Evolutionary conservation across 2,797 vertebrate species (phyloP), one percentile per base, ranked within the genome.

Genomic region (Tauraco hartlaubi): DNA sequence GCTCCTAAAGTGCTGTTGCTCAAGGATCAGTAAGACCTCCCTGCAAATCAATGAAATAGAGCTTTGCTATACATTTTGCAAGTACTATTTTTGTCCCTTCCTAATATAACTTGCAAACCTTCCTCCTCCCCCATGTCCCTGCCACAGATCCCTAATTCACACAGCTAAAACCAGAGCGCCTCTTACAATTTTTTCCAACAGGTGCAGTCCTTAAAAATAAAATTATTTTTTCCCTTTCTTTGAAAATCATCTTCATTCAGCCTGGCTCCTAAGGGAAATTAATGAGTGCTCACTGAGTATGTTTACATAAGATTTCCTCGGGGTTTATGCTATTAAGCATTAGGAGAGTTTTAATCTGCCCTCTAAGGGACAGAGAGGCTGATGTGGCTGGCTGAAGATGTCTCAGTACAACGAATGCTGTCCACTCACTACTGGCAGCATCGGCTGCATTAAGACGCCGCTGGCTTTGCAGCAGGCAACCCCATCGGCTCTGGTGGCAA

Each of bases 81-180:
- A 79, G 76, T 19, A 25, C 77, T 92, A 79, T 94, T 94, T 90
- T 88, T 88, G 67, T 92, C 83, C 59, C 67, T 88, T 88, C 88
- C 83, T 43, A 93, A 94, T 73, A 63, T 81, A 96, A 92, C 85
- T 90, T 61, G 37, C 59, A 72, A 84, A 80, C 31, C 49, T 86
- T 88, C 46, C 80, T 94, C 77, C 66, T 81, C 85, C 55, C 46
- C 39, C 66, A 56, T 0, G 14, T 49, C 63, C 76, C 83, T 79
- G 55, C 68, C 72, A 85, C 37, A 54, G 46, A 74, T 81, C 21
- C 46, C 58, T 15, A 87, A 94, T 63, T 72, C 64, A 63, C 37
- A 69, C 12, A 37, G 73, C 67, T 94, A 74, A 90, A 79, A 72
- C 9, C 23, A 46, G 39, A 79, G 37, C 23, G 48, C 73, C 64